Evolutionary conservation across 1,140 invertebrate genomes (phyloP).

Genomic region (Drosophila ananassae): DNA sequence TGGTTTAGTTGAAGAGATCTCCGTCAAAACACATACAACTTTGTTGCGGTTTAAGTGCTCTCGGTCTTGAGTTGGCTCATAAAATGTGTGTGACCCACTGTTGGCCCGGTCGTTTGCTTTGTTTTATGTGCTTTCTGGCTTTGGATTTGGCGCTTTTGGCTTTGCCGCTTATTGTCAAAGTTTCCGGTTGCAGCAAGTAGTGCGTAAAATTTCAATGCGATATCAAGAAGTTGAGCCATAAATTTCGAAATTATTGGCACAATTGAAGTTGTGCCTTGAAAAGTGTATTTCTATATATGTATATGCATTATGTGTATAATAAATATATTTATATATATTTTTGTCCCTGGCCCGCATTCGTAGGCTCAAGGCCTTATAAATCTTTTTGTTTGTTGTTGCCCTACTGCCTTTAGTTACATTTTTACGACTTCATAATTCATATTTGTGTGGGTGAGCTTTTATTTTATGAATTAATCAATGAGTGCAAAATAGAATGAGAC

Average conservation of each 20-base stretch:
- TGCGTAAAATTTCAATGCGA: slow-evolving; percentile 81
- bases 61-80: slow-evolving; percentile 61
- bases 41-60: slow-evolving; percentile 70
- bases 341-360: slow-evolving; percentile 58
- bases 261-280: slow-evolving; percentile 62
- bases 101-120: slow-evolving; percentile 56
- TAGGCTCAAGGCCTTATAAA: slow-evolving; percentile 58
- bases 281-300: slow-evolving; percentile 16
- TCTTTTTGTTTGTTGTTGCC: slow-evolving; percentile 13
- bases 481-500: not conserved
- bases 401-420: slow-evolving; percentile 30
- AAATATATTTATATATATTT: not conserved
- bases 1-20: slow-evolving; percentile 8
- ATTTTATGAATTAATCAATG: slow-evolving; percentile 2
- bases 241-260: slow-evolving; percentile 77
- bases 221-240: slow-evolving; percentile 76
- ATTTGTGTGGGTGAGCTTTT: not conserved
- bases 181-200: slow-evolving; percentile 72
- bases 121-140: slow-evolving; percentile 63
- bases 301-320: not conserved
- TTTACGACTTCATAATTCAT: slow-evolving; percentile 58
- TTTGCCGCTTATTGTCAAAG: slow-evolving; percentile 59
- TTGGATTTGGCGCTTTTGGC: slow-evolving; percentile 33
- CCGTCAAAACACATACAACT: slow-evolving; percentile 47
- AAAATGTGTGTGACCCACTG: slow-evolving; percentile 76